A percentile compares a stretch with the other conserved stretches of the same genome.
phyloP scores from a whole-genome alignment of 1,140 invertebrate genomes.

The Periplaneta americana region DNA sequence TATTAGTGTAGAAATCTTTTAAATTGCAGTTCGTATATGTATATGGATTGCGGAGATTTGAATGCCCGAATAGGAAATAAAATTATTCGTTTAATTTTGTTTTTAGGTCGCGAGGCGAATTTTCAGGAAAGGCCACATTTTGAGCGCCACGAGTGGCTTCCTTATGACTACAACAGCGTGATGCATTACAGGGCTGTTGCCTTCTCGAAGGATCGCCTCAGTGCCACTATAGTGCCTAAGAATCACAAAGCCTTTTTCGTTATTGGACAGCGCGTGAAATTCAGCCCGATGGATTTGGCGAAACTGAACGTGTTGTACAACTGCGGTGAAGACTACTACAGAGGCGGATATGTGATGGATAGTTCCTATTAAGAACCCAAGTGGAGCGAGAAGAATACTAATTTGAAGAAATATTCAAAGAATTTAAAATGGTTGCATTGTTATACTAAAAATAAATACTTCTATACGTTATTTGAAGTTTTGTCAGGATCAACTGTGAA shows the following conservation, averaged over 20 bases:
- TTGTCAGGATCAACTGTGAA: too few species aligned
- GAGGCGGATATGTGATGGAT: too few species aligned
- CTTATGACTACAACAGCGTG: conserved; percentile 42
- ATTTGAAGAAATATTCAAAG: too few species aligned
- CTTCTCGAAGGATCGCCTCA: conserved; percentile 34
- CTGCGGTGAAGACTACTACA: background rate
- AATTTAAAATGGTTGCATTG: too few species aligned
- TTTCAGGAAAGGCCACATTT: conserved; percentile 4
- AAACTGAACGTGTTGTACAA: conserved; percentile 18
- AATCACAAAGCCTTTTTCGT: background rate
- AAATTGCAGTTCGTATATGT: too few species aligned
- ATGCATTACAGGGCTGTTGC: conserved; percentile 46
- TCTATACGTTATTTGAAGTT: too few species aligned
- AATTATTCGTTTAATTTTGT: background rate
- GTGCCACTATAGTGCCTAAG: conserved; percentile 28
- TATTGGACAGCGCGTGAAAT: conserved; percentile 10
- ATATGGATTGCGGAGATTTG: too few species aligned
- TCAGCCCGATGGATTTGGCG: conserved; percentile 11
- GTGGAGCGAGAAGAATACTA: too few species aligned
- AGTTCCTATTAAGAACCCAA: too few species aligned
- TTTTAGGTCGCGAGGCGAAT: conserved; percentile 14
- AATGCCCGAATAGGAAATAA: too few species aligned
- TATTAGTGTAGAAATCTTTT: too few species aligned
- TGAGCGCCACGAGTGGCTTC: conserved; percentile 26
- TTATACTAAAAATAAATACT: too few species aligned